Evolutionary conservation across 2,888 invertebrate species (phyloP).

Genomic region (Pristionchus entomophagus): DNA sequence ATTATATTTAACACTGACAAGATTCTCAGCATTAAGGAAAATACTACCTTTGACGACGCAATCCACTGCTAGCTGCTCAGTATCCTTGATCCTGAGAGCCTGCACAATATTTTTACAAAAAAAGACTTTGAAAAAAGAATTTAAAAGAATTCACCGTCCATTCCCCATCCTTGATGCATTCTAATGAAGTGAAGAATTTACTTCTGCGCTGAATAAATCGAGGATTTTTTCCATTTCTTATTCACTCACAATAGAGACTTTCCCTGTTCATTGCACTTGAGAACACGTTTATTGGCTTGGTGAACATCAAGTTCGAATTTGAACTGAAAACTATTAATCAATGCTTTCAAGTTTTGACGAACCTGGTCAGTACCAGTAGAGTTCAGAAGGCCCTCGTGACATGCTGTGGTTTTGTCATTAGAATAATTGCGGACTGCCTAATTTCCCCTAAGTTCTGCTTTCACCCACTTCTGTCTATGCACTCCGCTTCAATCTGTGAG

Average conservation of each 20-base stretch:
- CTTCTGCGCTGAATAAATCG: neutral
- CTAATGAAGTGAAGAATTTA: neutral
- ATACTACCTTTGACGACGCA: neutral
- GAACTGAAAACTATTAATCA: neutral
- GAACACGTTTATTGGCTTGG: neutral
- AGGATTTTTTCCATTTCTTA: too few relatives aligned
- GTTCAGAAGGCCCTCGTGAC: neutral
- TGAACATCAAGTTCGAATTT: neutral
- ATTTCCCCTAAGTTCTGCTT: too few relatives aligned
- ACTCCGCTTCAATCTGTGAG: neutral
- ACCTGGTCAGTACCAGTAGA: neutral
- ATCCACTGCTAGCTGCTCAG: neutral
- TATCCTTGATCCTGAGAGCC: neutral
- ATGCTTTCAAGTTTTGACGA: neutral
- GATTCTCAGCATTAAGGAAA: too few relatives aligned
- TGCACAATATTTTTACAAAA: neutral
- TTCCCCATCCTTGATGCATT: neutral
- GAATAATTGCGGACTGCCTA: neutral
- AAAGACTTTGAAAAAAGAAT: too few relatives aligned
- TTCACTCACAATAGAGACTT: neutral
- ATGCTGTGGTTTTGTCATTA: neutral
- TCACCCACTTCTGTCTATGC: neutral
- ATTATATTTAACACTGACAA: too few relatives aligned
- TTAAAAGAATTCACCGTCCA: neutral
- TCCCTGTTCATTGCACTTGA: neutral